Conservation (phyloP, 2,888 invertebrate genomes). For the Polydrusus tereticollis region DNA sequence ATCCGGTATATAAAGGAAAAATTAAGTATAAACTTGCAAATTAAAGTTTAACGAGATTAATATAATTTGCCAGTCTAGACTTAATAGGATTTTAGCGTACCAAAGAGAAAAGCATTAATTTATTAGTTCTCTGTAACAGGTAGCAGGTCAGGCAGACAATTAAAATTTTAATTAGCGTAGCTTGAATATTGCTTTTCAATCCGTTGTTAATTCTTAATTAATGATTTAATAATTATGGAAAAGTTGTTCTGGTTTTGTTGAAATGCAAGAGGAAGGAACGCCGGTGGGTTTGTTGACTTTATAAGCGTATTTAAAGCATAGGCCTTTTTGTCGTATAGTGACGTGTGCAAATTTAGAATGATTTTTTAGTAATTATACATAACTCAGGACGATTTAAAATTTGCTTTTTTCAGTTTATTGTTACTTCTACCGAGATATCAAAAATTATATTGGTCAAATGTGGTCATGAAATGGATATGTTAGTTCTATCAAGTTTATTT, state of each 20-base stretch:
- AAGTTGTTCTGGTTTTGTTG: conserved; percentile 8
- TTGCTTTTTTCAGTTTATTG: too few species aligned
- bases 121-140: neutral
- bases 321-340: neutral
- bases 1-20: too few species aligned
- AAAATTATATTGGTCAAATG: too few species aligned
- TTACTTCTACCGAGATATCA: too few species aligned
- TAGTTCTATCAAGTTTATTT: too few species aligned
- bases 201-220: conserved; percentile 7
- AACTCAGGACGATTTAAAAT: too few species aligned
- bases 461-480: too few species aligned
- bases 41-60: neutral
- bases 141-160: conserved; percentile 4
- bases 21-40: neutral
- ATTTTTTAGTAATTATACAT: too few species aligned
- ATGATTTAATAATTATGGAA: conserved; percentile 4
- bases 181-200: neutral
- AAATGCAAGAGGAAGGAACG: neutral
- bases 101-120: conserved; percentile 1
- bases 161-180: conserved; percentile 8
- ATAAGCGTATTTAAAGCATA: neutral
- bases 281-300: neutral
- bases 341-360: too few species aligned
- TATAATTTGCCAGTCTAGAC: neutral
- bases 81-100: neutral